phyloP scores from a whole-genome alignment of 2,113 vertebrate genomes.

The Chrysochloris asiatica region DNA sequence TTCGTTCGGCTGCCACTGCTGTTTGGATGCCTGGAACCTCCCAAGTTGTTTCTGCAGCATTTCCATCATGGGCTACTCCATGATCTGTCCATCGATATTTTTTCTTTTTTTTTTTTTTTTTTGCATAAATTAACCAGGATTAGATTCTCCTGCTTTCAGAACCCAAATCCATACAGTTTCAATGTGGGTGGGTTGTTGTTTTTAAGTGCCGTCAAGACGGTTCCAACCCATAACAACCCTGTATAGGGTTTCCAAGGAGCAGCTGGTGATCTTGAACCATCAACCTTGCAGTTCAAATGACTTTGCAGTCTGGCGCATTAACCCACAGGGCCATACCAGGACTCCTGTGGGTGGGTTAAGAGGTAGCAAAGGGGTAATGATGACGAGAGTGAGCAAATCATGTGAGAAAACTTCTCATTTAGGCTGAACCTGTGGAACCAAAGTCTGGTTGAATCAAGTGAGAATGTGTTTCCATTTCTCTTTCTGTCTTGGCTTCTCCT shows the following conservation, averaged over 20 bases:
- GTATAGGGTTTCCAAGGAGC: too few species aligned
- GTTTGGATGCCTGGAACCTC: neutral
- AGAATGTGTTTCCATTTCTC: slow-evolving; percentile 3
- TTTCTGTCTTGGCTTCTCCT: neutral
- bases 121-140: neutral
- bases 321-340: too few species aligned
- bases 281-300: too few species aligned
- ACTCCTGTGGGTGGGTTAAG: too few species aligned
- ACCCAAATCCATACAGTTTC: neutral
- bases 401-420: neutral
- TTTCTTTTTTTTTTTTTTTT: neutral
- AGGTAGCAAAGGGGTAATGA: neutral
- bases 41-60: neutral
- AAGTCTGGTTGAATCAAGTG: neutral
- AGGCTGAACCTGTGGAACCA: neutral
- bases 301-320: too few species aligned
- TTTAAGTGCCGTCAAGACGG: too few species aligned
- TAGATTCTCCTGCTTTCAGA: slow-evolving; percentile 8
- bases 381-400: neutral
- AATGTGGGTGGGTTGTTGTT: too few species aligned
- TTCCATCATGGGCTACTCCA: neutral
- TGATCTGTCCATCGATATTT: neutral
- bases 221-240: too few species aligned
- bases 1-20: too few species aligned
- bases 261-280: too few species aligned